Base-by-base conservation (phyloP, 2,113 vertebrate species). In the Actenoides hombroni region DNA sequence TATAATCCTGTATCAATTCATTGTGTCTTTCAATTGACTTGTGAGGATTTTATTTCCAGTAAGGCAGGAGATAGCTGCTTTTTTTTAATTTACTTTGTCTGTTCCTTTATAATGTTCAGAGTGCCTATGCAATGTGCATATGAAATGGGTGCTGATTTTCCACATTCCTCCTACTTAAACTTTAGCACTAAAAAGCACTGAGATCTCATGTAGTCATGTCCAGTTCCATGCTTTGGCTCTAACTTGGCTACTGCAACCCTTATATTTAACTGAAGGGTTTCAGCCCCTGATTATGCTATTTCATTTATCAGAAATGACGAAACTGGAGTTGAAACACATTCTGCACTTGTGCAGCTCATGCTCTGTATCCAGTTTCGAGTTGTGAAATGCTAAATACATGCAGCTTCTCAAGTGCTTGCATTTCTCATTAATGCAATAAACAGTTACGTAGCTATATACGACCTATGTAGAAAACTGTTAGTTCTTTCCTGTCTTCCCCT, bases 291-390 rank as follows among this genome's bases (percentile, higher is more conserved):
- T 57, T 89, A 16, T 10, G 4, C 33, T 24, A 10, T 75, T 84
- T 61, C 12, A 11, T 56, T 64, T 88, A 48, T 42, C 11, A 60
- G 44, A 88, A 77, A 17, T 40, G 3, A 0, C 40, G 57, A 74
- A 40, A 59, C 13, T 19, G 31, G 65, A 48, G 4, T 16, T 90
- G 61, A 76, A 90, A 86, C 2, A 7, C 9, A 18, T 44, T 76
- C 15, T 77, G 44, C 4, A 2, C 11, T 88, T 70, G 15, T 49
- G 24, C 9, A 54, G 10, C 37, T 88, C 4, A 2, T 0, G 0
- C 4, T 78, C 20, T 44, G 1, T 42, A 17, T 44, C 26, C 15
- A 11, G n/a, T 37, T 64, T 24, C 23, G 21, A 49, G 48, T 49
- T 12, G 23, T 23, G 48, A 49, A 23, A 49, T 24, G 23, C 21